Evolutionary conservation across 2,888 invertebrate species (phyloP).

Genomic region (Chymomyza caudatula): DNA sequence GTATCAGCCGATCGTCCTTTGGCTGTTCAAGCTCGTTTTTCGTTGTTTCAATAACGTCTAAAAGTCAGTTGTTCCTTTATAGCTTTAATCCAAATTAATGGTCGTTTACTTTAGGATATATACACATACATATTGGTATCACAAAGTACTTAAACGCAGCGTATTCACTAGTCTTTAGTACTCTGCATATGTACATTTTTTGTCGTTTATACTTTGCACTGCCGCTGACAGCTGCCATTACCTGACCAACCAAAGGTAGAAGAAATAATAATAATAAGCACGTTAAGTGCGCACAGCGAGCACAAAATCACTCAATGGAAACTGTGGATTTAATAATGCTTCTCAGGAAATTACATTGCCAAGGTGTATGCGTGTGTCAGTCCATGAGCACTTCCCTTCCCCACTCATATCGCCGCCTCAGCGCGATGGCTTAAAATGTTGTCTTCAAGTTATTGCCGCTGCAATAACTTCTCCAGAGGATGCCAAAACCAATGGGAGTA

Average conservation of each 20-base stretch:
- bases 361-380: constrained; percentile 24
- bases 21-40: too few relatives aligned
- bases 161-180: not conserved
- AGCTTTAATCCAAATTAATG: too few relatives aligned
- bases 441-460: constrained; percentile 6
- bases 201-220: not conserved
- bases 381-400: not conserved
- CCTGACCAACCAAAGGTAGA: constrained; percentile 28
- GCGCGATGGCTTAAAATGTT: constrained; percentile 46
- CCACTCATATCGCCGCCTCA: not conserved
- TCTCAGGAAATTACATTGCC: constrained; percentile 50
- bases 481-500: too few relatives aligned
- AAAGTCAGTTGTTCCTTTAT: too few relatives aligned
- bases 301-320: constrained; percentile 31
- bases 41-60: too few relatives aligned
- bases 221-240: constrained; percentile 35
- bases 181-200: not conserved
- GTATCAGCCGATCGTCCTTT: too few relatives aligned
- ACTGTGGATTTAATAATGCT: constrained; percentile 54
- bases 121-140: too few relatives aligned
- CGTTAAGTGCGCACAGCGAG: not conserved
- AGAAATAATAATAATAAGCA: constrained; percentile 2
- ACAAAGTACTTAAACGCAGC: not conserved
- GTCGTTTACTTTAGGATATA: too few relatives aligned
- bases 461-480: not conserved